Percentiles rank a stretch among this genome's conserved stretches.
These are phyloP conservation scores for Boleophthalmus pectinirostris DNA, from an alignment of 2,113 vertebrate genomes.

Conservation along the genomic window DNA sequence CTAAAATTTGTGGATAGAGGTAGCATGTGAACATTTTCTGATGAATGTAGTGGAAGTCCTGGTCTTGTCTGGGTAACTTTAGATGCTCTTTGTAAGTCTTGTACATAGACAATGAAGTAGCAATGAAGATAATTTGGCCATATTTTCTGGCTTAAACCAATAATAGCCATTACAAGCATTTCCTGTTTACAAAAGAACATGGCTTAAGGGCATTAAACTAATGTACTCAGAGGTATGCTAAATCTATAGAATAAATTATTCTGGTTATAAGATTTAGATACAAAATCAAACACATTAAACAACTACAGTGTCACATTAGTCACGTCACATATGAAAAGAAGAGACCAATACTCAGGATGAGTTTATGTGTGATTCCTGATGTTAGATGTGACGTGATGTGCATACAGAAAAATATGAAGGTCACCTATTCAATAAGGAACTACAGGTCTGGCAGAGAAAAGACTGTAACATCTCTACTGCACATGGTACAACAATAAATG, in stretches of 20 bases:
- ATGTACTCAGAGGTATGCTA: constrained; percentile 6
- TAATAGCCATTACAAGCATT: constrained; percentile 28
- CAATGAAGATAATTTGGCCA: constrained; percentile 14
- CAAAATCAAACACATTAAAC: background rate
- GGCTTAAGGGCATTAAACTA: constrained; percentile 45
- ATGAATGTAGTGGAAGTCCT: constrained; percentile 63
- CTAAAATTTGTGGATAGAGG: constrained; percentile 51
- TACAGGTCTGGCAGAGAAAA: background rate
- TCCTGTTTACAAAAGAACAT: constrained; percentile 47
- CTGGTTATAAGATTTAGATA: constrained; percentile 19
- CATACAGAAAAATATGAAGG: background rate
- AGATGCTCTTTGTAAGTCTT: constrained; percentile 39
- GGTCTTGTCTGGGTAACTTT: constrained; percentile 26
- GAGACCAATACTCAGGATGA: background rate
- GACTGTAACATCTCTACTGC: background rate
- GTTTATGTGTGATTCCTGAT: constrained; percentile 8
- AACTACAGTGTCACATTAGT: constrained; percentile 6
- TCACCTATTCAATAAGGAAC: background rate
- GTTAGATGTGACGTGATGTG: constrained; percentile 10
- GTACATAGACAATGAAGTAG: constrained; percentile 33
- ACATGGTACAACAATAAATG: constrained; percentile 11
- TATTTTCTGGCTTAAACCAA: constrained; percentile 18
- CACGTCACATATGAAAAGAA: constrained; percentile 22
- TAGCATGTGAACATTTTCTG: constrained; percentile 61
- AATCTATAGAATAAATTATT: constrained; percentile 12